phyloP scores from a whole-genome alignment of 2,888 invertebrate species.

The Eucera pruinosa region DNA sequence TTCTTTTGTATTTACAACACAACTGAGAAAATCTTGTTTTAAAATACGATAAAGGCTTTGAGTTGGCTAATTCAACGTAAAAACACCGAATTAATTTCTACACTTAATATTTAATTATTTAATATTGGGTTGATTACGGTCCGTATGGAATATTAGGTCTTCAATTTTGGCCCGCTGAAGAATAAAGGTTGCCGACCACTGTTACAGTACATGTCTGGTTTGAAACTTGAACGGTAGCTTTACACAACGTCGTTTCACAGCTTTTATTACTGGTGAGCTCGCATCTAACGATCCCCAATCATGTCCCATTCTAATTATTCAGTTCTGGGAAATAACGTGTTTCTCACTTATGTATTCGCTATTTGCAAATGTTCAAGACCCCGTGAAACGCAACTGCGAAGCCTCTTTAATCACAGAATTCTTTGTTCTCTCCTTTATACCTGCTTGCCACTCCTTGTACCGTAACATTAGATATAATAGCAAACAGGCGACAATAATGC shows the following conservation, averaged over 20 bases:
- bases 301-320: conserved; percentile 53
- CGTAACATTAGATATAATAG: conserved; percentile 34
- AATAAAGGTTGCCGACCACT: no score
- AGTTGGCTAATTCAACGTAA: no score
- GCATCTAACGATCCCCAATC: conserved; percentile 42
- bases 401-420: conserved; percentile 44
- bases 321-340: conserved; percentile 35
- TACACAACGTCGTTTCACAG: background rate
- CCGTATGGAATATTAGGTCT: no score
- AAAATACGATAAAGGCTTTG: no score
- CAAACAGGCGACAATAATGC: conserved; percentile 38
- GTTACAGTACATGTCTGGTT: background rate
- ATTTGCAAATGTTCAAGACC: conserved; percentile 37
- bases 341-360: conserved; percentile 45
- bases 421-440: background rate
- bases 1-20: no score
- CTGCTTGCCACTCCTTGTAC: background rate
- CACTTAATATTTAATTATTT: no score
- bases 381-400: conserved; percentile 2
- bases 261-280: conserved; percentile 13
- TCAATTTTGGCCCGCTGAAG: no score
- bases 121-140: no score
- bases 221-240: background rate
- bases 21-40: no score
- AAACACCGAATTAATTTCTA: no score